These are phyloP conservation scores for Serrognathus titanus DNA, from an alignment of 2,888 invertebrate genomes.

Conservation along the genomic window DNA sequence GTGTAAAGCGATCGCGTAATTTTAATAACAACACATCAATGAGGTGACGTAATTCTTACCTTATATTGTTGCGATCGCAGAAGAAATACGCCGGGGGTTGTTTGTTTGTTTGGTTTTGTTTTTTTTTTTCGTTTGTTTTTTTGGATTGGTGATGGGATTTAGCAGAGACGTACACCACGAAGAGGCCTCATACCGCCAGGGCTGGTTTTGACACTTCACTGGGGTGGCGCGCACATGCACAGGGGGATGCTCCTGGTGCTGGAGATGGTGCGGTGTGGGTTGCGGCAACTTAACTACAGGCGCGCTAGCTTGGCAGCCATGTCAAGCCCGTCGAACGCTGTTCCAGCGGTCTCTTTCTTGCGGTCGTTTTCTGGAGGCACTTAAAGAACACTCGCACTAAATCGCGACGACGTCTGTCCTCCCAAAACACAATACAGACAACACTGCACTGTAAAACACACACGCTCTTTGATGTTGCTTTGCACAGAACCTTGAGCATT, in stretches of 20 bases:
- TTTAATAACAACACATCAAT: conserved; percentile 8
- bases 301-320: conserved; percentile 26
- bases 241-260: conserved; percentile 18
- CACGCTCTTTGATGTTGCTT: conserved; percentile 58
- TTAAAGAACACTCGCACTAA: conserved; percentile 1
- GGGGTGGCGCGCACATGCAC: conserved; percentile 20
- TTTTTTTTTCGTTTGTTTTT: too few relatives aligned
- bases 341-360: conserved; percentile 1
- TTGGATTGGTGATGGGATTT: not conserved
- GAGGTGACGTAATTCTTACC: conserved; percentile 37
- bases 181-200: not conserved
- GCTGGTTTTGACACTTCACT: conserved; percentile 2
- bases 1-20: conserved; percentile 12
- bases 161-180: not conserved
- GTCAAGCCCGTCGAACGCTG: conserved; percentile 12
- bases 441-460: conserved; percentile 47
- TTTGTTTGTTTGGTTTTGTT: too few relatives aligned
- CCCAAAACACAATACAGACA: conserved; percentile 10
- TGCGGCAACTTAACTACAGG: conserved; percentile 23
- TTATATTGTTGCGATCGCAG: conserved; percentile 26
- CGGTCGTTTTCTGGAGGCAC: conserved; percentile 7
- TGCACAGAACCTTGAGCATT: conserved; percentile 60
- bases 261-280: conserved; percentile 21
- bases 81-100: not conserved
- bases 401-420: conserved; percentile 2